Evolutionary conservation across 2,888 invertebrate genomes (phyloP).

Genomic region (Hirtodrosophila confusa): DNA sequence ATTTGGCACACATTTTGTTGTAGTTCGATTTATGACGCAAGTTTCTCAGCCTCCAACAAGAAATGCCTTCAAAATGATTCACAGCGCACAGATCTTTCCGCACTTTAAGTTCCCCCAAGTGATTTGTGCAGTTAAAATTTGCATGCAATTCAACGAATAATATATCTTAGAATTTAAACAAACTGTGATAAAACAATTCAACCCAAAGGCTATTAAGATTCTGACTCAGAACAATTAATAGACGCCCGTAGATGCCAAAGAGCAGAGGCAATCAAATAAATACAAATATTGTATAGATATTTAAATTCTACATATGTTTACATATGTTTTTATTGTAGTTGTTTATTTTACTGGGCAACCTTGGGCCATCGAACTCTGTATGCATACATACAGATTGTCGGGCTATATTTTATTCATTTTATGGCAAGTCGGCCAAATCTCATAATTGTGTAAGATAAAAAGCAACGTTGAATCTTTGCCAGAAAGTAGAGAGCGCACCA

Average conservation of each 20-base stretch:
- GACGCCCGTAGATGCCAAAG: constrained; percentile 14
- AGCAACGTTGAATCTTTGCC: constrained; percentile 45
- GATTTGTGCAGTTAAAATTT: constrained; percentile 7
- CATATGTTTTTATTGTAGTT: constrained; percentile 47
- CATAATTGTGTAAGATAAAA: constrained; percentile 57
- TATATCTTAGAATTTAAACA: constrained; percentile 16
- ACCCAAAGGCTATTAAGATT: background rate
- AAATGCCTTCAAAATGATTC: constrained; percentile 56
- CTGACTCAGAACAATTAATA: constrained; percentile 49
- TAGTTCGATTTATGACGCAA: constrained; percentile 69
- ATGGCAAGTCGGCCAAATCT: constrained; percentile 19
- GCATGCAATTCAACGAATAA: background rate
- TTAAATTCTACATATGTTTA: constrained; percentile 51
- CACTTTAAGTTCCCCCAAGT: constrained; percentile 27
- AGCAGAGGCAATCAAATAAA: constrained; percentile 7
- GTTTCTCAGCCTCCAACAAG: constrained; percentile 38
- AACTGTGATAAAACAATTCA: constrained; percentile 1
- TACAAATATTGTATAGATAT: background rate
- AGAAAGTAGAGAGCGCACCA: constrained; percentile 5
- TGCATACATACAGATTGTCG: constrained; percentile 25
- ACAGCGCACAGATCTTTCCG: constrained; percentile 23
- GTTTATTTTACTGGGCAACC: constrained; percentile 51
- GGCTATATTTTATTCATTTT: constrained; percentile 65
- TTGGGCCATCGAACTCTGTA: constrained; percentile 62
- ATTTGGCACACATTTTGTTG: constrained; percentile 71